Evolutionary conservation across 2,113 vertebrate genomes (phyloP).

Genomic region (Thunnus maccoyii): DNA sequence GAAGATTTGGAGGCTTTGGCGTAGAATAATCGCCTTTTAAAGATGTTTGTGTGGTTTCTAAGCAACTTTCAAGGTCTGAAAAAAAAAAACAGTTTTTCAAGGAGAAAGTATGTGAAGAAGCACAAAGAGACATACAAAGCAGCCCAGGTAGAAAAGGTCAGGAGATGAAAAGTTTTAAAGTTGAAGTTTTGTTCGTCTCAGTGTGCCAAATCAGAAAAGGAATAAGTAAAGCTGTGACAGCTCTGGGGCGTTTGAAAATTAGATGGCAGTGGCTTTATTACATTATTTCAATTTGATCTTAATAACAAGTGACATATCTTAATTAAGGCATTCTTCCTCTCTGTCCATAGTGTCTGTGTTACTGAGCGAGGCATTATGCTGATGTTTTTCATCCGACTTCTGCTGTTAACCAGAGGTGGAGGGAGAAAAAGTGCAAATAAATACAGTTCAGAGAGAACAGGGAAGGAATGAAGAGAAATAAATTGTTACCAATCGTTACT

Average conservation of each 20-base stretch:
- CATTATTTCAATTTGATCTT: constrained; percentile 18
- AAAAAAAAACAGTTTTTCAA: constrained; percentile 30
- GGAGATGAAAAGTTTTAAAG: constrained; percentile 1
- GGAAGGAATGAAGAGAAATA: constrained; percentile 11
- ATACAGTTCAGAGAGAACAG: constrained; percentile 44
- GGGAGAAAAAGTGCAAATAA: constrained; percentile 49
- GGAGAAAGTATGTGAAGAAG: constrained; percentile 27
- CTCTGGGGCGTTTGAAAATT: constrained; percentile 15
- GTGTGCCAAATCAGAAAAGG: neutral
- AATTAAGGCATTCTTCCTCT: constrained; percentile 13
- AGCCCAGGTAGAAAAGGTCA: constrained; percentile 60
- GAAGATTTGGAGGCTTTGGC: constrained; percentile 65
- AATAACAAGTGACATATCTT: neutral
- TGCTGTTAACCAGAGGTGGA: constrained; percentile 11
- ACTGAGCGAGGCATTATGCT: neutral
- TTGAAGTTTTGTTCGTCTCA: constrained; percentile 14
- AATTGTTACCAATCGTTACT: constrained; percentile 46
- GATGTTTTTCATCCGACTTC: constrained; percentile 45
- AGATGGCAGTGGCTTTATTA: neutral
- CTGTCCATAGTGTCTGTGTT: neutral
- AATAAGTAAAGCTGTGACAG: constrained; percentile 4
- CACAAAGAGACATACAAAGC: constrained; percentile 41
- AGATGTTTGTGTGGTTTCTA: constrained; percentile 75
- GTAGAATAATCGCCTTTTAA: constrained; percentile 73
- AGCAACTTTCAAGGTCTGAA: constrained; percentile 65